Base-by-base conservation (phyloP, 2,797 vertebrate genomes). In the Macropus fuliginosus region DNA sequence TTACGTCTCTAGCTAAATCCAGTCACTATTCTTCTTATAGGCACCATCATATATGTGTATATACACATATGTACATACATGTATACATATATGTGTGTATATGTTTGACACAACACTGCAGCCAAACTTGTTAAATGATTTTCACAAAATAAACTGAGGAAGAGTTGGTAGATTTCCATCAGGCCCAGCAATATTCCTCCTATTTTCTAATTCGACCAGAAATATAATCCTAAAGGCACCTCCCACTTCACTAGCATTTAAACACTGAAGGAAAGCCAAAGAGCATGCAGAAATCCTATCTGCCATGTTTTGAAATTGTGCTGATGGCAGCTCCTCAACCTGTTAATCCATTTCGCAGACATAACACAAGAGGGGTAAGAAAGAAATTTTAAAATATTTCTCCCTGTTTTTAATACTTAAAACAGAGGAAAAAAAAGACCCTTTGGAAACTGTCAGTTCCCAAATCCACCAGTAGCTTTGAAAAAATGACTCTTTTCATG, bases 401-500 rank as follows among this genome's bases (percentile, higher is more conserved):
- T 52, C 52, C 52, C 89, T 54, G 90, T 55, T 94, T 92, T 93
- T 29, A 87, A 54, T 87, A 27, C 40, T 46, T 50, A 46, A 81
- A 46, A 74, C 11, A 21, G 8, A 24, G 52, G 52, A 87, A 66
- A n/a, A 87, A 94, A 91, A 11, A 94, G 14, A 57, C 52, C 59
- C 12, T n/a, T 94, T 56, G 28, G 29, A 93, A 29, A 93, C 55
- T 95, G 16, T 54, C 97, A 56, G 96, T 93, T 95, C 94, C 89
- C 90, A 96, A 92, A 97, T 93, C 87, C 54, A 95, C 90, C 93
- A 95, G 87, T 62, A 66, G 91, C 74, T 40, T 96, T 97, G 40
- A 94, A 93, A 96, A 98, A 98, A 96, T 96, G 52, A 96, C 34
- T 95, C 92, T 91, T 96, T 95, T 96, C 91, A 94, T 59, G 89